These are phyloP conservation scores for Tigriopus californicus DNA, from an alignment of 2,888 invertebrate genomes.

Conservation along the genomic window DNA sequence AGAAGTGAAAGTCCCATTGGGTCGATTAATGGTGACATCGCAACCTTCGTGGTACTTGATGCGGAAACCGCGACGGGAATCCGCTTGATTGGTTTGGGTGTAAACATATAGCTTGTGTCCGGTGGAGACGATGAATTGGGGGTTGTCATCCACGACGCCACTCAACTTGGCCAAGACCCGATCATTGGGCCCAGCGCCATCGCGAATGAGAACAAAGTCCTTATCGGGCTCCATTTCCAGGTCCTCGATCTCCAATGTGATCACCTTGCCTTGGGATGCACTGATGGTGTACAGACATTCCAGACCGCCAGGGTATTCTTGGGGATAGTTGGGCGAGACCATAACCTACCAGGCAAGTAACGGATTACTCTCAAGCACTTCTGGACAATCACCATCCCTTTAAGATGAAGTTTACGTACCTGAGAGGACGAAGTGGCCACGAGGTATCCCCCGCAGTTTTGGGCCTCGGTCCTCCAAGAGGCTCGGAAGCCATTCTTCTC, in stretches of 20 bases:
- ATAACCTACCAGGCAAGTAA: slow-evolving; percentile 27
- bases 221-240: slow-evolving; percentile 47
- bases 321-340: slow-evolving; percentile 77
- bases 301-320: slow-evolving; percentile 80
- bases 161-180: slow-evolving; percentile 63
- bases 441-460: slow-evolving; percentile 70
- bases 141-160: slow-evolving; percentile 54
- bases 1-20: slow-evolving; percentile 68
- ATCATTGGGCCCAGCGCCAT: slow-evolving; percentile 71
- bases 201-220: slow-evolving; percentile 72
- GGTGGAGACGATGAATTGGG: slow-evolving; percentile 70
- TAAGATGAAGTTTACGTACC: slow-evolving; percentile 27
- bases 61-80: slow-evolving; percentile 64
- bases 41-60: slow-evolving; percentile 43
- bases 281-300: slow-evolving; percentile 84
- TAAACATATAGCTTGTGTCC: slow-evolving; percentile 72
- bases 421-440: slow-evolving; percentile 74
- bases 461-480: slow-evolving; percentile 85
- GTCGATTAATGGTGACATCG: slow-evolving; percentile 58
- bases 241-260: slow-evolving; percentile 76
- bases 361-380: neutral
- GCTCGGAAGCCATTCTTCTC: slow-evolving; percentile 34
- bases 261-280: slow-evolving; percentile 68
- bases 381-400: no score
- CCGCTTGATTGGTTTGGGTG: slow-evolving; percentile 73